Evolutionary conservation across 2,888 invertebrate genomes (phyloP).

Genomic region (Helicoverpa assulta): DNA sequence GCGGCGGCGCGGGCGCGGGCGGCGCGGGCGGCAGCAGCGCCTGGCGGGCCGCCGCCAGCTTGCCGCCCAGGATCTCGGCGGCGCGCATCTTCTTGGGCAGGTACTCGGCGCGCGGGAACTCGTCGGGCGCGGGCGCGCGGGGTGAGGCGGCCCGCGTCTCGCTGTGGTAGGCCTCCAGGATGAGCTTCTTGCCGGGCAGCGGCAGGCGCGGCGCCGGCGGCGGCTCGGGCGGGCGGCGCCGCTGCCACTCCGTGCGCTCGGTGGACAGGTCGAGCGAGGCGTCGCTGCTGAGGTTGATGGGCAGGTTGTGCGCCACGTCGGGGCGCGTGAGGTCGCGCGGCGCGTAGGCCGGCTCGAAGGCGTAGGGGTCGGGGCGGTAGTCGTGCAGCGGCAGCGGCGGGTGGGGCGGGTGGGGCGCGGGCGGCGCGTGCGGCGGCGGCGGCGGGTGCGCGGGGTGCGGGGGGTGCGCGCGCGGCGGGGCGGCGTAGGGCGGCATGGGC

Average conservation of each 20-base stretch:
- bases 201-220: conserved; percentile 78
- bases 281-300: conserved; percentile 88
- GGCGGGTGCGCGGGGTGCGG: conserved; percentile 48
- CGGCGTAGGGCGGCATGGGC: conserved; percentile 70
- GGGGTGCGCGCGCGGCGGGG: conserved; percentile 71
- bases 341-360: conserved; percentile 67
- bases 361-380: conserved; percentile 70
- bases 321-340: conserved; percentile 78
- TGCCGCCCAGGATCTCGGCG: conserved; percentile 86
- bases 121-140: conserved; percentile 68
- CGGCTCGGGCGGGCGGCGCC: conserved; percentile 82
- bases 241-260: conserved; percentile 82
- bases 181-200: conserved; percentile 87
- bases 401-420: conserved; percentile 66
- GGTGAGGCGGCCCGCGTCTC: conserved; percentile 79
- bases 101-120: conserved; percentile 82
- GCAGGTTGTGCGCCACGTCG: conserved; percentile 81
- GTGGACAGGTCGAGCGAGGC: conserved; percentile 84
- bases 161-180: conserved; percentile 87
- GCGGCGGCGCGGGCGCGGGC: conserved; percentile 56
- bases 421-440: conserved; percentile 62
- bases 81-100: conserved; percentile 89
- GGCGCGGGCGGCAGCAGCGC: conserved; percentile 53
- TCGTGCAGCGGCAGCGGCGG: conserved; percentile 67
- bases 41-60: conserved; percentile 77